Percentiles rank a stretch among this genome's conserved stretches.
Conservation (phyloP, 2,888 invertebrate species). For the Cheilosia scutellata region DNA sequence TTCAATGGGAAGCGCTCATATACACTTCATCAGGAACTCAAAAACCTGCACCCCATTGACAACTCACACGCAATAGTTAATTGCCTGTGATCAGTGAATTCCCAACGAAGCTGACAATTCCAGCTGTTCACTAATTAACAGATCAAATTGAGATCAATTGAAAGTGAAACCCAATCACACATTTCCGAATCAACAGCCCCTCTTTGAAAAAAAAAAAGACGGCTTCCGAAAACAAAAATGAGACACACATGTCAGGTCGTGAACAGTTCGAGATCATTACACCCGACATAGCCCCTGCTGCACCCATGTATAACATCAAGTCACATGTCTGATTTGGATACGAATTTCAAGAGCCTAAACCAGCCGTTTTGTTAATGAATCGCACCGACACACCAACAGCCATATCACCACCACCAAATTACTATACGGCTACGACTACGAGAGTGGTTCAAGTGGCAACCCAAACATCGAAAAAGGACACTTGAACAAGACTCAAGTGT, state of each 20-base stretch:
- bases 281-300: slow-evolving; percentile 21
- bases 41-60: background rate
- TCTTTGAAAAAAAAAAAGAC: background rate
- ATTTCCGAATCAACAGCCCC: slow-evolving; percentile 6
- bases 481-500: slow-evolving; percentile 68
- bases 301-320: slow-evolving; percentile 28
- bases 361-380: slow-evolving; percentile 59
- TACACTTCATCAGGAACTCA: too few species aligned
- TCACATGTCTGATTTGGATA: slow-evolving; percentile 15
- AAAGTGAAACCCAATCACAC: slow-evolving; percentile 47
- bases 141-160: slow-evolving; percentile 57
- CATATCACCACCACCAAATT: slow-evolving; percentile 49
- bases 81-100: background rate
- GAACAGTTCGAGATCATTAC: slow-evolving; percentile 61
- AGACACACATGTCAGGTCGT: slow-evolving; percentile 54
- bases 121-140: slow-evolving; percentile 43
- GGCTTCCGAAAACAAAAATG: slow-evolving; percentile 28
- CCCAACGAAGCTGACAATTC: background rate
- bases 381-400: slow-evolving; percentile 39
- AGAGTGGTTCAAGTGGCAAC: slow-evolving; percentile 55
- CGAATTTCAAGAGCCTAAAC: slow-evolving; percentile 50
- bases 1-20: background rate
- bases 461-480: slow-evolving; percentile 65
- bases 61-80: background rate
- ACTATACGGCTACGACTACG: background rate